Evolutionary conservation across 2,113 vertebrate genomes (phyloP).

Genomic region (Varanus salvator): DNA sequence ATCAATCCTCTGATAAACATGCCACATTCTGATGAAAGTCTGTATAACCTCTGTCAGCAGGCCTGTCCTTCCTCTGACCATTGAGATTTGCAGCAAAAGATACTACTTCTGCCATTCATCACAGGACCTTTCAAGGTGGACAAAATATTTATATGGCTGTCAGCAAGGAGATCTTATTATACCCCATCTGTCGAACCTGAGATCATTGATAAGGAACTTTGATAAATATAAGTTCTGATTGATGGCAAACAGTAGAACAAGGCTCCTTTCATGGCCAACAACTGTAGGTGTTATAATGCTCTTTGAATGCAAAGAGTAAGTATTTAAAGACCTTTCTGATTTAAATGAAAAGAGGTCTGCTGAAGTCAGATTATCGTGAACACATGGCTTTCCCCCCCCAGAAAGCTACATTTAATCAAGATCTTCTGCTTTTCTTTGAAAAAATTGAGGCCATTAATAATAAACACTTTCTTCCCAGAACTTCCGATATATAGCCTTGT

Average conservation of each 20-base stretch:
- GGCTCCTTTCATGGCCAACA: conserved; percentile 54
- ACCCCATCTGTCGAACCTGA: conserved; percentile 52
- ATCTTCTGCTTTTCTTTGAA: conserved; percentile 7
- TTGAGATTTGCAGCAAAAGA: conserved; percentile 69
- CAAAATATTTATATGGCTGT: conserved; percentile 68
- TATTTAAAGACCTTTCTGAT: conserved; percentile 33
- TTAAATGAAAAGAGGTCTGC: conserved; percentile 34
- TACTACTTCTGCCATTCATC: conserved; percentile 54
- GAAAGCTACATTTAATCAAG: neutral
- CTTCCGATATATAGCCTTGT: neutral
- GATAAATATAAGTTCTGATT: conserved; percentile 54
- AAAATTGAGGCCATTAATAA: conserved; percentile 1
- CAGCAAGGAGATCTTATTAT: conserved; percentile 60
- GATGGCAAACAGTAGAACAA: conserved; percentile 56
- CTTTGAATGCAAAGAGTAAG: conserved; percentile 41
- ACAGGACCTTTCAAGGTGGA: conserved; percentile 59
- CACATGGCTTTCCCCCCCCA: neutral
- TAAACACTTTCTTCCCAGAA: conserved; percentile 12
- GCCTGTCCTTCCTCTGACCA: conserved; percentile 73
- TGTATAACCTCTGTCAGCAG: conserved; percentile 76
- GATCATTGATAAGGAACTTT: conserved; percentile 46
- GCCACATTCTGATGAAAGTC: conserved; percentile 65
- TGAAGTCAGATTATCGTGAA: conserved; percentile 12
- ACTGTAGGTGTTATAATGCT: conserved; percentile 60
- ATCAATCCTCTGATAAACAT: conserved; percentile 51